A percentile compares a stretch with the other conserved stretches of the same genome.
phyloP scores from a whole-genome alignment of 2,113 vertebrate species.

The Epinephelus moara region DNA sequence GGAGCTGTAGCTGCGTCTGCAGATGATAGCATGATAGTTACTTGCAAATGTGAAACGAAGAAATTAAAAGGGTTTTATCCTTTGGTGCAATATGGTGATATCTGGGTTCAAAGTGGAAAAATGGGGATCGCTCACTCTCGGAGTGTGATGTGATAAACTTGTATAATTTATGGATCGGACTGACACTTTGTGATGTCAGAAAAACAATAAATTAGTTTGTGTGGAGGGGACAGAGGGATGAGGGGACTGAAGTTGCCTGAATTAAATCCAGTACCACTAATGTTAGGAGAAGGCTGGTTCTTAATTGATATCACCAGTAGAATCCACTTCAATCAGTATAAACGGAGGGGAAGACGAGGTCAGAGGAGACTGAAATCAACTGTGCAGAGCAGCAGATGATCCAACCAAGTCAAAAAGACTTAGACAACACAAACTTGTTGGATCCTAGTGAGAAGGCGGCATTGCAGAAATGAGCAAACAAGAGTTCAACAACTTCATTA shows the following conservation, averaged over 20 bases:
- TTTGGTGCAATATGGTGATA: neutral
- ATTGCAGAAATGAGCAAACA: neutral
- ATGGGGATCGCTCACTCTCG: neutral
- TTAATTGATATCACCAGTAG: neutral
- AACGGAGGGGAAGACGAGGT: neutral
- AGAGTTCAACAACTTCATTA: neutral
- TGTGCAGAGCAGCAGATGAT: constrained; percentile 7
- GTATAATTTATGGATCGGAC: neutral
- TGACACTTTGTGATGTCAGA: neutral
- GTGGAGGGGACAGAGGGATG: too few relatives aligned
- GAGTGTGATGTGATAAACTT: neutral
- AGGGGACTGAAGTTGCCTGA: neutral
- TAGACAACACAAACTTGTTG: neutral
- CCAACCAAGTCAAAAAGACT: neutral
- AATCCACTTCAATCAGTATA: neutral
- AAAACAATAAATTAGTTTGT: neutral
- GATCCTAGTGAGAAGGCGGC: too few relatives aligned
- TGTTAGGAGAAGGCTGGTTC: neutral
- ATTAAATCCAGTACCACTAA: neutral
- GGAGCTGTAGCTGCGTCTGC: neutral
- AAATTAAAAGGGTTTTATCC: neutral
- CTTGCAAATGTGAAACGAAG: neutral
- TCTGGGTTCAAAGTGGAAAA: neutral
- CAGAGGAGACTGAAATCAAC: neutral
- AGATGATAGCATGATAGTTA: neutral